phyloP scores from a whole-genome alignment of 1,140 invertebrate species.

The Drosophila dunni region DNA sequence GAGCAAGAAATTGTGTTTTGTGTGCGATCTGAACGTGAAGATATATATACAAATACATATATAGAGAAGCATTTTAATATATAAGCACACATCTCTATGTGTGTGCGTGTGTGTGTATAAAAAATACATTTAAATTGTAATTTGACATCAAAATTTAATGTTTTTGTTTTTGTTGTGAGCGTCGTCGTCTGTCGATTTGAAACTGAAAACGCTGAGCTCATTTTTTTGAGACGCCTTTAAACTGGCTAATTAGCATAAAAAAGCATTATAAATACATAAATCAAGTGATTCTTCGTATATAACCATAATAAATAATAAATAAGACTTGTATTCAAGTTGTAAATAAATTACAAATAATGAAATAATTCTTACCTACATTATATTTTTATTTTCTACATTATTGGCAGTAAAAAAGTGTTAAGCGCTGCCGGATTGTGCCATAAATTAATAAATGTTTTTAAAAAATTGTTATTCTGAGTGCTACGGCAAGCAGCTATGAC shows the following conservation, averaged over 20 bases:
- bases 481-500: too few relatives aligned
- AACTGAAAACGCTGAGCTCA: conserved; percentile 77
- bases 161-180: conserved; percentile 32
- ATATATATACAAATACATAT: conserved; percentile 27
- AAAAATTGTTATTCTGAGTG: too few relatives aligned
- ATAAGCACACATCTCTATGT: not conserved
- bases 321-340: conserved; percentile 34
- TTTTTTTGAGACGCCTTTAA: conserved; percentile 64
- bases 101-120: conserved; percentile 25
- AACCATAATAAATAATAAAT: conserved; percentile 5
- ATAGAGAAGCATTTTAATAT: conserved; percentile 11
- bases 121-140: conserved; percentile 48
- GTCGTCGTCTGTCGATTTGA: conserved; percentile 51
- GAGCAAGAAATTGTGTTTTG: conserved; percentile 44
- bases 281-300: conserved; percentile 22
- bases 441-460: too few relatives aligned
- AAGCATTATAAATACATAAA: conserved; percentile 58
- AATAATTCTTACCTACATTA: conserved; percentile 15
- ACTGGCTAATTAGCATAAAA: conserved; percentile 74
- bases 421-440: not conserved
- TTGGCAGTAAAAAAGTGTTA: conserved; percentile 13
- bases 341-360: conserved; percentile 51
- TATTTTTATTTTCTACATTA: conserved; percentile 12
- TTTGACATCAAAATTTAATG: conserved; percentile 44
- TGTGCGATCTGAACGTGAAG: conserved; percentile 49